phyloP scores from a whole-genome alignment of 2,113 vertebrate species.

The Pygoscelis antarcticus region DNA sequence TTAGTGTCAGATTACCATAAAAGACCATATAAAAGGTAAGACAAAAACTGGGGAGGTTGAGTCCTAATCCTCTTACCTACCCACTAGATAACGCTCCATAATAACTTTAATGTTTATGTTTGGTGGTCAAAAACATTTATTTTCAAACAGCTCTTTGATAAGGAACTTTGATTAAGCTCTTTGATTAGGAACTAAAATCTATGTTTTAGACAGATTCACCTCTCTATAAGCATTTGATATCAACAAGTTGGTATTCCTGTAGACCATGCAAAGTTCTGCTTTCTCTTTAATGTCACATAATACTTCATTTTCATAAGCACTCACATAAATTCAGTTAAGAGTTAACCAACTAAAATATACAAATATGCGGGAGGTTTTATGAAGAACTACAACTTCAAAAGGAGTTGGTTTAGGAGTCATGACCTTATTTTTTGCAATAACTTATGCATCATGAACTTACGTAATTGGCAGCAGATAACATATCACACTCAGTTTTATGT shows the following conservation, averaged over 20 bases:
- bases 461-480: slow-evolving; percentile 68
- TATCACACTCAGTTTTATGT: slow-evolving; percentile 63
- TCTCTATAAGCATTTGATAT: neutral
- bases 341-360: slow-evolving; percentile 54
- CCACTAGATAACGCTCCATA: neutral
- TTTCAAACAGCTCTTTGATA: neutral
- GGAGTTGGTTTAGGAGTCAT: slow-evolving; percentile 46
- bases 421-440: slow-evolving; percentile 67
- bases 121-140: neutral
- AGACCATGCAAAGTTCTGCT: neutral
- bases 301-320: slow-evolving; percentile 23
- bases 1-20: neutral
- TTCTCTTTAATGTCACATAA: neutral
- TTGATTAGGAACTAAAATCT: neutral
- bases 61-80: neutral
- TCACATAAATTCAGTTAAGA: slow-evolving; percentile 31
- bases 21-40: neutral
- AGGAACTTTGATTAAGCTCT: neutral
- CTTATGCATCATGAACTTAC: slow-evolving; percentile 65
- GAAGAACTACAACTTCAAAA: slow-evolving; percentile 59
- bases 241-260: neutral
- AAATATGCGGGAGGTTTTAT: slow-evolving; percentile 12
- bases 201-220: neutral
- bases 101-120: neutral
- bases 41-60: neutral